Base-by-base conservation (phyloP, 2,888 invertebrate genomes). In the Sialis lutaria region DNA sequence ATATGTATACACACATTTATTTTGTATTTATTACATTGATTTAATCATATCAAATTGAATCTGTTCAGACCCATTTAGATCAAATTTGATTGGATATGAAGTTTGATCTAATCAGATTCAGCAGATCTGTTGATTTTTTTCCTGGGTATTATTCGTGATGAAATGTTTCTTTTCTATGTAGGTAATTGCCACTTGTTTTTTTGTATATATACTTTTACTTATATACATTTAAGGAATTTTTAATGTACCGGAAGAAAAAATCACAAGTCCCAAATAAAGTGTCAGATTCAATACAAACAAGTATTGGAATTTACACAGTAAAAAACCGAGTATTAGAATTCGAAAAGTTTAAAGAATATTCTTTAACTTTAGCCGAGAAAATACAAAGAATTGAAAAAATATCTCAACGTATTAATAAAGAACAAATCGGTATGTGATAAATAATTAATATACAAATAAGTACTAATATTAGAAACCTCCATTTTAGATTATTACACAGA, bases 261-360 rank as follows among this genome's bases (percentile, higher is more conserved):
- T 64, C 68, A 9, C 72, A 72, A 31, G 62, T 75, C 10, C 62
- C 78, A 2, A 67, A 67, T 13, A 70, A 72, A 54, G 67, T 75
- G 54, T 68, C 72, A 3, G 73, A 72, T 50, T 74, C 75, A 9
- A 59, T 75, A 40, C 73, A 74, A 57, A 75, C 46, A 44, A 34
- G 74, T 51, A 65, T 73, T 6, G 66, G 64, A 40, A 64, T 69
- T 39, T 70, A 71, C 48, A 67, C 69, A 53, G 64, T 74, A 55
- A 75, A 75, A 58, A 72, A 73, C 50, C 67, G 70, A 45, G 67
- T 72, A 51, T 63, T 72, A 9, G 80, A 81, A 58, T 79, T 80
- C 58, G 75, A 77, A 50, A 69, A 70, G 54, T 69, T 75, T 53
- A 71, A 72, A 52, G 72, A 73, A 42, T 81, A 82, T 57, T 69